A percentile compares a stretch with the other conserved stretches of the same genome.
These are phyloP conservation scores for Takifugu ocellatus DNA, from an alignment of 2,797 vertebrate genomes.

Conservation along the genomic window DNA sequence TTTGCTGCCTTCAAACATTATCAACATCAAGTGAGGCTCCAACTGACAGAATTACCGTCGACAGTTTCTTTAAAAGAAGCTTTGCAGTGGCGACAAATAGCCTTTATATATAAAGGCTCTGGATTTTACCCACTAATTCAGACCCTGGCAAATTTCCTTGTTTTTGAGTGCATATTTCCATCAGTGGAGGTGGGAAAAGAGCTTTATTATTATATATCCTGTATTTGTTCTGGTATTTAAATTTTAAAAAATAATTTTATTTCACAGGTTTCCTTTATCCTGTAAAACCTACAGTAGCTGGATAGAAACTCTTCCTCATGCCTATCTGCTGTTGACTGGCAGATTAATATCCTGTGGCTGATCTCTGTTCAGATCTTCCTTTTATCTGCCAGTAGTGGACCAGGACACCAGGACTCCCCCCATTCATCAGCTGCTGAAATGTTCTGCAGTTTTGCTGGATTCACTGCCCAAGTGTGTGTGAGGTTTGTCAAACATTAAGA, in stretches of 20 bases:
- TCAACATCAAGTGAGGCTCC: slow-evolving; percentile 5
- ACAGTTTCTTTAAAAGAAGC: slow-evolving; percentile 12
- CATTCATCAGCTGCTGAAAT: slow-evolving; percentile 6
- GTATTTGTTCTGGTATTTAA: background rate
- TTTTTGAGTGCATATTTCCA: too few relatives aligned
- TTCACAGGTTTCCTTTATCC: too few relatives aligned
- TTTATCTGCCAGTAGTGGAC: background rate
- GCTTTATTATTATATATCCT: background rate
- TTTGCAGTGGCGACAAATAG: slow-evolving; percentile 9
- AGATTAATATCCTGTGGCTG: slow-evolving; percentile 24
- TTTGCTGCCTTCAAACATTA: slow-evolving; percentile 10
- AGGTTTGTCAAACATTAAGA: background rate
- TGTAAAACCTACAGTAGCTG: too few relatives aligned
- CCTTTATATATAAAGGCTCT: slow-evolving; percentile 7
- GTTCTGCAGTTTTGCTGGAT: background rate
- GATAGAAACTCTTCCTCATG: background rate
- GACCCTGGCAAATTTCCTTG: too few relatives aligned
- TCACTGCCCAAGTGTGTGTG: background rate
- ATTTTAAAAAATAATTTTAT: too few relatives aligned
- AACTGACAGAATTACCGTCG: slow-evolving; percentile 21
- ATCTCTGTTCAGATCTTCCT: slow-evolving; percentile 1
- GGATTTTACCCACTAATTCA: slow-evolving; percentile 1
- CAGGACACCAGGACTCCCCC: background rate
- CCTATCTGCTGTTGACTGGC: slow-evolving; percentile 12
- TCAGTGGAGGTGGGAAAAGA: too few relatives aligned